Evolutionary conservation across 2,888 invertebrate species (phyloP).

Genomic region (Drosophila pseudotalamancana): DNA sequence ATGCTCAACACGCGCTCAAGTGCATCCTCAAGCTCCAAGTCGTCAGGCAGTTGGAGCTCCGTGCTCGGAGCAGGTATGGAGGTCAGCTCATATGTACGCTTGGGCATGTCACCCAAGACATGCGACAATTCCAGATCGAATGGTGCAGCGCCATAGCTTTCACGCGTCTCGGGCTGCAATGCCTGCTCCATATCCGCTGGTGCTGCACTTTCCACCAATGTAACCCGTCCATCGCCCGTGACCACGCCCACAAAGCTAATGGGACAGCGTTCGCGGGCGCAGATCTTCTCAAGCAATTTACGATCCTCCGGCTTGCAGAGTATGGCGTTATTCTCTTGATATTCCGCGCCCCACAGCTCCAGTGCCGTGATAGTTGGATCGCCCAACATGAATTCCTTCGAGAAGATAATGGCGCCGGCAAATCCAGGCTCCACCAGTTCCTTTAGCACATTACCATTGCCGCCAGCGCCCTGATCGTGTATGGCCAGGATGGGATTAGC

Average conservation of each 20-base stretch:
- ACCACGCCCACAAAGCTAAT: constrained; percentile 97
- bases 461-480: constrained; percentile 99
- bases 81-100: constrained; percentile 86
- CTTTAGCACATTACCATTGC: constrained; percentile 98
- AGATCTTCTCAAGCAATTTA: constrained; percentile 89
- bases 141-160: constrained; percentile 86
- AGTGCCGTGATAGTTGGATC: constrained; percentile 97
- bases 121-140: constrained; percentile 95
- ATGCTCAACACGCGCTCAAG: constrained; percentile 91
- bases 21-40: constrained; percentile 56
- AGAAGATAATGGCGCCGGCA: constrained; percentile 95
- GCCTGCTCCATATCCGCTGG: constrained; percentile 83
- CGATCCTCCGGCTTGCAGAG: constrained; percentile 90
- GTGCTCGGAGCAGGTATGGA: constrained; percentile 26
- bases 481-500: constrained; percentile 96
- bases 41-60: constrained; percentile 84
- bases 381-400: constrained; percentile 94
- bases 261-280: constrained; percentile 95
- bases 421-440: constrained; percentile 95
- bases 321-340: constrained; percentile 97
- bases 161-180: constrained; percentile 53
- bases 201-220: constrained; percentile 87
- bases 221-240: constrained; percentile 92
- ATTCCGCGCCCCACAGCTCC: constrained; percentile 99
- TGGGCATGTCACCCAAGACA: constrained; percentile 93